Percentiles rank a stretch among this genome's conserved stretches.
Conservation (phyloP, 2,888 invertebrate species). For the Trissoscelio sp. region DNA sequence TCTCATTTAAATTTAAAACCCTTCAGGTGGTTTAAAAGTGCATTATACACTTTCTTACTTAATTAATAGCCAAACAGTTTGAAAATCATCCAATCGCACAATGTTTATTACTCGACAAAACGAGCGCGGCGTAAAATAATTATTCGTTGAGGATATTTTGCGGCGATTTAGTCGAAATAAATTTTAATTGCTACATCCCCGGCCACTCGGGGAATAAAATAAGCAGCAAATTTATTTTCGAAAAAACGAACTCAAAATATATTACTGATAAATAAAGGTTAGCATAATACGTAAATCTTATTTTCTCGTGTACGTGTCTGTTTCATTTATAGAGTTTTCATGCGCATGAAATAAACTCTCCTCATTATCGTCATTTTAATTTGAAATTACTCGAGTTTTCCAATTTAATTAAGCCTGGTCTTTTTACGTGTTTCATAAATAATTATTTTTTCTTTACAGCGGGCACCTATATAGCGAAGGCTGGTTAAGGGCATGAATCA, state of each 20-base stretch:
- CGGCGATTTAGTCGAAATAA: conserved; percentile 50
- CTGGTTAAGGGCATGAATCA: conserved; percentile 68
- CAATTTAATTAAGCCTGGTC: conserved; percentile 67
- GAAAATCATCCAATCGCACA: conserved; percentile 35
- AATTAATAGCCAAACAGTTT: conserved; percentile 35
- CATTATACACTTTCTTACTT: not conserved
- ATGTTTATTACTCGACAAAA: conserved; percentile 36
- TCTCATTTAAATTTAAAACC: conserved; percentile 22
- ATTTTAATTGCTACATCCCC: conserved; percentile 47
- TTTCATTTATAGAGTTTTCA: conserved; percentile 60
- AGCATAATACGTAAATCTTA: conserved; percentile 59
- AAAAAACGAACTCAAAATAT: conserved; percentile 58
- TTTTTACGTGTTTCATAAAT: conserved; percentile 68
- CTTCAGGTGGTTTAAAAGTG: conserved; percentile 1
- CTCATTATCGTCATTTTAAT: conserved; percentile 69
- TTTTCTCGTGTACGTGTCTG: conserved; percentile 58
- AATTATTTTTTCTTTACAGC: conserved; percentile 66
- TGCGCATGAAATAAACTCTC: conserved; percentile 64
- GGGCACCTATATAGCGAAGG: conserved; percentile 60
- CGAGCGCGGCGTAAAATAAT: conserved; percentile 30
- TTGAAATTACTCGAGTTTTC: conserved; percentile 68
- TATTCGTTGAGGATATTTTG: conserved; percentile 24
- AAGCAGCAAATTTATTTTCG: conserved; percentile 41
- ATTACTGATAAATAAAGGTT: conserved; percentile 62
- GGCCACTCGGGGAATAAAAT: conserved; percentile 28